Conservation (phyloP, 2,888 invertebrate genomes). For the Panzeria rudis region DNA sequence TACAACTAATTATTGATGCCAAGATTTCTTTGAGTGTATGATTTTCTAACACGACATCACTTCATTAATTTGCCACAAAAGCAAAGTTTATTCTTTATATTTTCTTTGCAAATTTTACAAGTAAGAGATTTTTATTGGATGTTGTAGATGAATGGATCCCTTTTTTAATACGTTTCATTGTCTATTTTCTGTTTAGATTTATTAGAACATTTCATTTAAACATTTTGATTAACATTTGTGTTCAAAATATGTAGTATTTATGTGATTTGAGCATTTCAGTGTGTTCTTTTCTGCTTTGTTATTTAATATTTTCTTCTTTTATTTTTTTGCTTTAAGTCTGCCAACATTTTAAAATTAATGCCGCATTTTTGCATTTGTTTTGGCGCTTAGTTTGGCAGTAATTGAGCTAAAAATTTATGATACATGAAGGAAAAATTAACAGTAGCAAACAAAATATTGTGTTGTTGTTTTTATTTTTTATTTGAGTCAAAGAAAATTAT, state of each 20-base stretch:
- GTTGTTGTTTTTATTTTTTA: background rate
- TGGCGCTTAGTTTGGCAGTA: constrained; percentile 76
- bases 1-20: background rate
- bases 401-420: constrained; percentile 75
- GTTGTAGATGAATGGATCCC: constrained; percentile 37
- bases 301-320: background rate
- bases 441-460: constrained; percentile 49
- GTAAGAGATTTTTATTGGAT: constrained; percentile 43
- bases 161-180: constrained; percentile 8
- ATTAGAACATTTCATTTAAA: constrained; percentile 66
- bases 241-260: background rate
- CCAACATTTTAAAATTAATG: constrained; percentile 72
- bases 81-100: background rate
- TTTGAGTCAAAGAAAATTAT: constrained; percentile 32
- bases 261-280: background rate
- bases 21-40: constrained; percentile 44
- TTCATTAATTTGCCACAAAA: constrained; percentile 45
- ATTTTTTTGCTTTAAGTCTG: constrained; percentile 22
- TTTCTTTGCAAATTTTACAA: constrained; percentile 6
- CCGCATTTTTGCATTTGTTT: constrained; percentile 72
- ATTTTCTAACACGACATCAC: constrained; percentile 10
- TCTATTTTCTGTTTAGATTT: constrained; percentile 53
- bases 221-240: constrained; percentile 66
- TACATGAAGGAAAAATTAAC: constrained; percentile 65
- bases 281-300: constrained; percentile 33